Evolutionary conservation across 2,888 invertebrate species (phyloP), one percentile per base, ranked within the genome.

Genomic region (Pardosa pseudoannulata): DNA sequence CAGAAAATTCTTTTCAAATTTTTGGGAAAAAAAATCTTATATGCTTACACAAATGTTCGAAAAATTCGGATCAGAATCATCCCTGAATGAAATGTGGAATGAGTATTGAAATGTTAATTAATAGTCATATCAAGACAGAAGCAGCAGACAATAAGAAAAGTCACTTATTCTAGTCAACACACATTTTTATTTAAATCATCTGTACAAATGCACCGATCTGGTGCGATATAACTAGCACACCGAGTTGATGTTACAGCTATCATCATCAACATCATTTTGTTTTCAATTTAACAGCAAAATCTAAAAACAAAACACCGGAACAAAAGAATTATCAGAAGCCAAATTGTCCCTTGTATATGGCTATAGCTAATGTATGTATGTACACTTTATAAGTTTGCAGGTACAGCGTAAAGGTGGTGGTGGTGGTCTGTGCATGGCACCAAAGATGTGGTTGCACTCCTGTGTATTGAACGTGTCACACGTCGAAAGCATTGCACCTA

Each of bases 141-240:
- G n/a, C n/a, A n/a, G n/a, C n/a, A n/a, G n/a, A n/a, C n/a, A n/a
- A n/a, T n/a, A n/a, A n/a, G n/a, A n/a, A n/a, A n/a, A n/a, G n/a
- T n/a, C n/a, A n/a, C n/a, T n/a, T n/a, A 36, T 23, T 32, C 62
- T 65, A 56, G 73, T 78, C 83, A 78, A 67, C 68, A 79, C 78
- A 68, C 83, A 83, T 41, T 85, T 83, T 85, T 85, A 85, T 85
- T 85, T 78, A 62, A 79, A 78, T 78, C 56, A 78, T 78, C 72
- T 85, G 78, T 85, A 85, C 83, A 85, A 72, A 78, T 71, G 36
- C 36, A 71, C 32, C 68, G 39, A 76, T 72, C 50, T 32, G 68
- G 56, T 23, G 23, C 23, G 23, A 56, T 56, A 56, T 56, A 56
- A 46, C 16, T 23, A 23, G 23, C 23, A 56, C 23, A 23, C 56